Evolutionary conservation across 35 echinoderm and acorn worm species (phyloP).

Genomic region (Holothuria glaberrima): DNA sequence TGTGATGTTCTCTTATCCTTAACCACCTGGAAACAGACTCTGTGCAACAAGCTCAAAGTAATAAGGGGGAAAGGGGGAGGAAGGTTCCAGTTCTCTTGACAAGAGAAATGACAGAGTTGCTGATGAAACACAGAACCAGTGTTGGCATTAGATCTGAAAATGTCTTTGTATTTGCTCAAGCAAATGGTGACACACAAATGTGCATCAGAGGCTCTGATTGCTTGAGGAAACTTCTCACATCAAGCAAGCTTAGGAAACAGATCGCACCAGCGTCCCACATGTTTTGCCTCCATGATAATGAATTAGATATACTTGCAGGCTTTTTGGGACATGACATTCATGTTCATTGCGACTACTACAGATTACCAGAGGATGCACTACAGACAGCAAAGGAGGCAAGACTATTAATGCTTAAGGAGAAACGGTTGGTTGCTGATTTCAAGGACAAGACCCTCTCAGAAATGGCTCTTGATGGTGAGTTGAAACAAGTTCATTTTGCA

Average conservation of each 20-base stretch:
- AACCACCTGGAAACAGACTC: conserved; percentile 53
- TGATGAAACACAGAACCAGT: background rate
- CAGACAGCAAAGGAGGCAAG: conserved; percentile 74
- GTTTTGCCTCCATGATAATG: conserved; percentile 63
- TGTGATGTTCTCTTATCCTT: conserved; percentile 45
- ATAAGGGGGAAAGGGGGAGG: conserved; percentile 55
- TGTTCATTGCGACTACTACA: conserved; percentile 68
- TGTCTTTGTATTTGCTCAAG: background rate
- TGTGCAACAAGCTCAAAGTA: conserved; percentile 55
- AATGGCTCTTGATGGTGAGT: conserved; percentile 73
- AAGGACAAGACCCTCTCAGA: conserved; percentile 52
- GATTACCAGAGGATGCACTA: conserved; percentile 67
- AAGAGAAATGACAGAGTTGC: conserved; percentile 27
- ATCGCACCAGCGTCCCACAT: conserved; percentile 63
- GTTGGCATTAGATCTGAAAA: background rate
- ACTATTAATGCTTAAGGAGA: conserved; percentile 68
- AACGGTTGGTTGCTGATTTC: conserved; percentile 46
- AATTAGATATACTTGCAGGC: conserved; percentile 72
- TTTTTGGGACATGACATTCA: conserved; percentile 76
- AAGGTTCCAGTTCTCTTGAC: conserved; percentile 63
- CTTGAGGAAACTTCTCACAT: conserved; percentile 43
- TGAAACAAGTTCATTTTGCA: too few species aligned
- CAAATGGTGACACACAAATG: background rate
- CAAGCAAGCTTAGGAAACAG: conserved; percentile 70
- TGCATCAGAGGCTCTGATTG: conserved; percentile 50